Conservation (phyloP, 2,113 vertebrate genomes). For the Sclerurus mexicanus region DNA sequence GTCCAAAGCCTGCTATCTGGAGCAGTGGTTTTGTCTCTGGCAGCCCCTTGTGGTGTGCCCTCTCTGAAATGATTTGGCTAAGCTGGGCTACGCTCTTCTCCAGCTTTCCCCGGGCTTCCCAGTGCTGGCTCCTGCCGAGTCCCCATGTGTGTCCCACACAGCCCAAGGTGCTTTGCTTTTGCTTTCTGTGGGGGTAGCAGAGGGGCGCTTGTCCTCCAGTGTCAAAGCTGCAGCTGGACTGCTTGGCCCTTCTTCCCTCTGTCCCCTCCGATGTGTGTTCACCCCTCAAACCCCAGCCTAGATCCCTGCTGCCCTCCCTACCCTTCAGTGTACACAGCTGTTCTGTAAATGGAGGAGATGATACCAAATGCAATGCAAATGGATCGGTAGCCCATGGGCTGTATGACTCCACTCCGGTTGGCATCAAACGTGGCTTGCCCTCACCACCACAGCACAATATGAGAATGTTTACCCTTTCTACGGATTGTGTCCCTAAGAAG, state of each 20-base stretch:
- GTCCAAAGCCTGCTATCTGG: background rate
- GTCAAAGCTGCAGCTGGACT: fast-evolving
- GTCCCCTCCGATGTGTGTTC: background rate
- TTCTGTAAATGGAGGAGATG: background rate
- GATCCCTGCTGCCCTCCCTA: background rate
- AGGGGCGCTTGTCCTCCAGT: background rate
- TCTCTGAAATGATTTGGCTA: background rate
- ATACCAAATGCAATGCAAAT: background rate
- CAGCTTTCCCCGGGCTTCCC: background rate
- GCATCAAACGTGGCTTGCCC: background rate
- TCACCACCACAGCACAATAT: background rate
- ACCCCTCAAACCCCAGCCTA: background rate
- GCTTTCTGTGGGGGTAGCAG: background rate
- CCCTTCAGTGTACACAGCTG: conserved; percentile 5
- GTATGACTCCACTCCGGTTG: background rate
- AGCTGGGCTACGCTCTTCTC: background rate
- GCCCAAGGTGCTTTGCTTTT: background rate
- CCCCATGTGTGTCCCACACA: fast-evolving
- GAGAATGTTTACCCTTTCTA: background rate
- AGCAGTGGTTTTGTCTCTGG: background rate
- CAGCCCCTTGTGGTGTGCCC: fast-evolving
- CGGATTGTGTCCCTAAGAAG: background rate
- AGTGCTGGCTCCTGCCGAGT: fast-evolving
- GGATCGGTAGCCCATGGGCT: background rate
- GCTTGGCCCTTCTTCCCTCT: background rate